These are phyloP conservation scores for Orthonyx spaldingii DNA, from an alignment of 2,113 vertebrate species.

Conservation along the genomic window DNA sequence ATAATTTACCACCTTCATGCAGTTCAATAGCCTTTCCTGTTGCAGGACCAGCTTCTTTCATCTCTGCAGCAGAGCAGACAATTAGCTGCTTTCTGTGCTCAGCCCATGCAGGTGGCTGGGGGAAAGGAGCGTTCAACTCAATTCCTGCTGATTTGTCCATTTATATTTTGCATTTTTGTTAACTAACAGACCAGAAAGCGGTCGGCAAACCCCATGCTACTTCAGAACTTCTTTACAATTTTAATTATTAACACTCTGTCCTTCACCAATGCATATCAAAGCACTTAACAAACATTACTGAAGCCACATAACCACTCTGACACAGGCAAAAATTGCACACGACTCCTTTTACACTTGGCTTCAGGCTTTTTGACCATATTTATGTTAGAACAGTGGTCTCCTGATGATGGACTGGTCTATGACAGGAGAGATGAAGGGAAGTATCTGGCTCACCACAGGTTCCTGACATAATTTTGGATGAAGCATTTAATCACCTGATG, in stretches of 20 bases:
- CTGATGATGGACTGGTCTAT: neutral
- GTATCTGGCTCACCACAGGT: neutral
- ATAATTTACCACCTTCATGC: constrained; percentile 34
- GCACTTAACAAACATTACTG: constrained; percentile 47
- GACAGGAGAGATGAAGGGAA: neutral
- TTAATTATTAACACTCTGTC: constrained; percentile 56
- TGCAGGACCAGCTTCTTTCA: constrained; percentile 27
- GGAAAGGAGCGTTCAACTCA: neutral
- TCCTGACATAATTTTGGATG: neutral
- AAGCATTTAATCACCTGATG: neutral
- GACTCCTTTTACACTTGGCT: neutral
- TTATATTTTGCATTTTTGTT: constrained; percentile 46
- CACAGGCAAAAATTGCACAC: neutral
- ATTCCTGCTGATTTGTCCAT: constrained; percentile 30
- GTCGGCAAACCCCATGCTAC: neutral
- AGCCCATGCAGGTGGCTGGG: constrained; percentile 51
- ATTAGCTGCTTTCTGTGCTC: constrained; percentile 39
- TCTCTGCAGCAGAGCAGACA: constrained; percentile 13
- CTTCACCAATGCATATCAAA: constrained; percentile 10
- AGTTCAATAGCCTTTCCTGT: constrained; percentile 27
- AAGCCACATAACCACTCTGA: constrained; percentile 19
- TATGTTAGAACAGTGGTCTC: neutral
- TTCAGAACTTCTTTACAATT: constrained; percentile 30
- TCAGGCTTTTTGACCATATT: neutral
- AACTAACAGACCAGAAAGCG: constrained; percentile 53